Conservation (phyloP, 2,888 invertebrate genomes). For the Helicoverpa assulta region DNA sequence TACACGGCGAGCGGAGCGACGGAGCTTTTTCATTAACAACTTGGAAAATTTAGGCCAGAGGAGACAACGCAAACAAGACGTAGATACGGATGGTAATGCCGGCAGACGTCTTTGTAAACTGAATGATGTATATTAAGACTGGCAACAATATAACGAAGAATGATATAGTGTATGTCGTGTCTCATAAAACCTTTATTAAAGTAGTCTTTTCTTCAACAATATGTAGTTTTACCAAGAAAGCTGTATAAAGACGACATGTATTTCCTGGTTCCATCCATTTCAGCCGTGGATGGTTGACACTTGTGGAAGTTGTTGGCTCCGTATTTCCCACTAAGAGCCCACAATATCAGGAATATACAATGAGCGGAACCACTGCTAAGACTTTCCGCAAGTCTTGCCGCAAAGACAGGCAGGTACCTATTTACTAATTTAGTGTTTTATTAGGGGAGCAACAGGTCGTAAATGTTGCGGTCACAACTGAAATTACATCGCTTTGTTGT, state of each 20-base stretch:
- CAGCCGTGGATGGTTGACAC: conserved; percentile 3
- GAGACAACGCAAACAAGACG: conserved; percentile 69
- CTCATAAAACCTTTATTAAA: neutral
- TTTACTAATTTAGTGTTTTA: conserved; percentile 53
- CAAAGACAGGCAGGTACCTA: conserved; percentile 28
- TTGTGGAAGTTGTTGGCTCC: conserved; percentile 10
- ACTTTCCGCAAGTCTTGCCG: conserved; percentile 29
- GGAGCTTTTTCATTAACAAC: conserved; percentile 87
- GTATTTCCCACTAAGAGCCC: conserved; percentile 1
- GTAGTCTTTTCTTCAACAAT: neutral
- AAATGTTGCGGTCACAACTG: conserved; percentile 80
- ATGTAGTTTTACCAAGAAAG: conserved; percentile 3
- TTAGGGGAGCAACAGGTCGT: conserved; percentile 74
- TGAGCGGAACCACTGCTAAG: conserved; percentile 28
- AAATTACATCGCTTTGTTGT: conserved; percentile 84
- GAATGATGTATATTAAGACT: conserved; percentile 30
- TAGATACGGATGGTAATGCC: conserved; percentile 62
- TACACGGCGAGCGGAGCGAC: conserved; percentile 76
- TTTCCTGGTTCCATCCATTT: conserved; percentile 14
- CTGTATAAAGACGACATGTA: neutral
- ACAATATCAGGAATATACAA: conserved; percentile 40
- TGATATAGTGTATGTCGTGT: neutral
- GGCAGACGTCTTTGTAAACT: conserved; percentile 52
- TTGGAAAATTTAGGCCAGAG: conserved; percentile 83
- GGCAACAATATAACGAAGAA: conserved; percentile 4